Conservation (phyloP, 1,140 invertebrate species). For the Harpegnathos saltator region DNA sequence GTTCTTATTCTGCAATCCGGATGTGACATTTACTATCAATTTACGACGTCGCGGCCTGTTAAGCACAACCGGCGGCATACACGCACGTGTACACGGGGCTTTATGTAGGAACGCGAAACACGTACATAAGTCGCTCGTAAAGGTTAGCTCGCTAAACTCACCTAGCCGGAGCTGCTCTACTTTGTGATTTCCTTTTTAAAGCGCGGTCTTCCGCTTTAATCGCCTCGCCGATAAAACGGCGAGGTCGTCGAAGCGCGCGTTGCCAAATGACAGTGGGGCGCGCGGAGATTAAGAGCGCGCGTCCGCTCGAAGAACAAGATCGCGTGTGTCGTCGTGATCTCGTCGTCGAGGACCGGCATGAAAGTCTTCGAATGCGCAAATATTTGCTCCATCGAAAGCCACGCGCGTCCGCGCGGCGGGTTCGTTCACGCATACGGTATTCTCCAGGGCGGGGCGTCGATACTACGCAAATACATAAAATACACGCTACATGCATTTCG, state of each 20-base stretch:
- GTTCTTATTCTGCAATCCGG: slow-evolving; percentile 79
- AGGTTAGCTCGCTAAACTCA: slow-evolving; percentile 27
- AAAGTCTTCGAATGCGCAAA: too few relatives aligned
- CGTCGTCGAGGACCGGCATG: too few relatives aligned
- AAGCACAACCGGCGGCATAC: slow-evolving; percentile 73
- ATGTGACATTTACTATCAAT: slow-evolving; percentile 84
- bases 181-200: slow-evolving; percentile 17
- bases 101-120: slow-evolving; percentile 3
- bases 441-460: neutral
- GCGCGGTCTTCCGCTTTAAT: neutral
- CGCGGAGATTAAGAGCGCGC: too few relatives aligned
- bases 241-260: neutral
- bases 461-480: neutral
- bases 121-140: slow-evolving; percentile 4
- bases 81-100: neutral
- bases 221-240: neutral
- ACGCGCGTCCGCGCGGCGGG: too few relatives aligned
- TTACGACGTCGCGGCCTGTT: slow-evolving; percentile 81
- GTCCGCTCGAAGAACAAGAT: too few relatives aligned
- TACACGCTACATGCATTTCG: neutral
- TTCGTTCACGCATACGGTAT: too few relatives aligned
- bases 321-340: neutral
- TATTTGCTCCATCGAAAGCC: too few relatives aligned
- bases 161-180: neutral
- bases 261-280: neutral